phyloP scores from a whole-genome alignment of 2,113 vertebrate species.

The Corythaixoides concolor region DNA sequence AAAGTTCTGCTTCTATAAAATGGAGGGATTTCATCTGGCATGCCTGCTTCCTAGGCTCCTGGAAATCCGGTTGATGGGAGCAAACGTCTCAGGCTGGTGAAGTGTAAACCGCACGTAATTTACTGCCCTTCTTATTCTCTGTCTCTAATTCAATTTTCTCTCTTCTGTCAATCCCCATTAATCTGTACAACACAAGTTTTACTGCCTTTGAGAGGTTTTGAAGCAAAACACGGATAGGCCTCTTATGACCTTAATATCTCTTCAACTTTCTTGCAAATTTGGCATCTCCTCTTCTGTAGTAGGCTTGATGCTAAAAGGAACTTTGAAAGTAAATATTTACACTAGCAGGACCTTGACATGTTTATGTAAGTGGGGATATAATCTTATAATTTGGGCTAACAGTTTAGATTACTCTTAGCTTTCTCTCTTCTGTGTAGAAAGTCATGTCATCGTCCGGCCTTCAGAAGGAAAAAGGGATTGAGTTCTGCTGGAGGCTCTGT shows the following conservation, averaged over 20 bases:
- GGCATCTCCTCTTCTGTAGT: not conserved
- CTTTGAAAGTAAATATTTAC: slow-evolving; percentile 56
- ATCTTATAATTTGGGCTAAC: slow-evolving; percentile 58
- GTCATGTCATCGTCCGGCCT: slow-evolving; percentile 74
- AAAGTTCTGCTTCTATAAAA: not conserved
- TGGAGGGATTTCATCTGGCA: not conserved
- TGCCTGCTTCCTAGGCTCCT: not conserved
- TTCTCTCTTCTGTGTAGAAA: slow-evolving; percentile 74
- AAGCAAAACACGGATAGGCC: slow-evolving; percentile 1
- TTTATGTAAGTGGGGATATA: slow-evolving; percentile 37
- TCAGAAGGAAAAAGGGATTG: slow-evolving; percentile 55
- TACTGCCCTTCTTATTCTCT: not conserved
- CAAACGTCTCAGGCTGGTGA: not conserved
- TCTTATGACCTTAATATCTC: not conserved
- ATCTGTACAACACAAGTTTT: not conserved
- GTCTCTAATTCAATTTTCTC: slow-evolving; percentile 34
- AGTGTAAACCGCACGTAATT: not conserved
- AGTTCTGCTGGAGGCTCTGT: slow-evolving; percentile 69
- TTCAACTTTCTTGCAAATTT: not conserved
- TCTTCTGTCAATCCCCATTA: slow-evolving; percentile 3
- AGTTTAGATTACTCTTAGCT: slow-evolving; percentile 61
- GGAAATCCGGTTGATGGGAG: not conserved
- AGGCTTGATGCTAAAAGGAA: slow-evolving; percentile 31
- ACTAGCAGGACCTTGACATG: slow-evolving; percentile 10
- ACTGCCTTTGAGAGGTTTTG: not conserved